These are phyloP conservation scores for Strongylocentrotus purpuratus DNA, from an alignment of 35 echinoderm and acorn worm species.

Conservation along the genomic window DNA sequence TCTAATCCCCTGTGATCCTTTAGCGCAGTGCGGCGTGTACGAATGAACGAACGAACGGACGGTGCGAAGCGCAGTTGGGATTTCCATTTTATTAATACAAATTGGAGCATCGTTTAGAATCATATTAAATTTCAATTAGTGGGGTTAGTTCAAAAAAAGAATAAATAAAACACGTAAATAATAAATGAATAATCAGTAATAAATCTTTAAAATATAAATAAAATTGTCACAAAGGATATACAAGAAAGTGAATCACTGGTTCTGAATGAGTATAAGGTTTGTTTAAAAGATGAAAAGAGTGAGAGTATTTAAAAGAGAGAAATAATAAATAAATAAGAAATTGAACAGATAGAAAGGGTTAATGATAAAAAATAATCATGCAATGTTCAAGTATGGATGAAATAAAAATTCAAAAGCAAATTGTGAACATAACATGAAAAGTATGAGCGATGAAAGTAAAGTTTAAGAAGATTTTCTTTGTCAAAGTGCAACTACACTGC, in stretches of 20 bases:
- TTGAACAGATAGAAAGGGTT: neutral
- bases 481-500: neutral
- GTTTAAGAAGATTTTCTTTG: neutral
- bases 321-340: neutral
- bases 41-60: neutral
- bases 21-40: neutral
- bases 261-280: neutral
- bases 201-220: neutral
- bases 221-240: neutral
- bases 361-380: neutral
- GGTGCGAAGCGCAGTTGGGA: conserved; percentile 29
- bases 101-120: neutral
- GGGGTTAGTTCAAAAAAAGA: neutral
- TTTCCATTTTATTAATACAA: neutral
- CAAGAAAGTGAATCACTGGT: neutral
- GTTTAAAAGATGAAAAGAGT: neutral
- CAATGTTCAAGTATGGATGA: neutral
- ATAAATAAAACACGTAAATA: neutral
- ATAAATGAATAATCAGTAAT: neutral
- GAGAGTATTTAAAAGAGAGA: neutral
- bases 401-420: neutral
- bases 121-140: neutral
- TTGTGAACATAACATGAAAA: neutral
- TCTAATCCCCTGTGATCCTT: conserved; percentile 40
- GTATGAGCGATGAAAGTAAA: neutral